A percentile compares a stretch with the other conserved stretches of the same genome.
phyloP scores from a whole-genome alignment of 2,797 vertebrate genomes.

The Danio tinwini region DNA sequence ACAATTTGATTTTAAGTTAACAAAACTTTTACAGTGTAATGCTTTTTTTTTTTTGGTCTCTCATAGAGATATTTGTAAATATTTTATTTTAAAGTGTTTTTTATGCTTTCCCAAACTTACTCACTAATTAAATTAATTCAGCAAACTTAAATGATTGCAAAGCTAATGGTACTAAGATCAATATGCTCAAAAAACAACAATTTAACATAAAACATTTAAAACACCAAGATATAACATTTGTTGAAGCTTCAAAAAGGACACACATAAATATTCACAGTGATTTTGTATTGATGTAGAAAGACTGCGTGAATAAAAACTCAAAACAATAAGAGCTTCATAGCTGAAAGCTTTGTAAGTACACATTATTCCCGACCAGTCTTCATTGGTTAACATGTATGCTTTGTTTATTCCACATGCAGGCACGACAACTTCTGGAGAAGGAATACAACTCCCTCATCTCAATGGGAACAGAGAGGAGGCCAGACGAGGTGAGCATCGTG shows the following conservation, averaged over 20 bases:
- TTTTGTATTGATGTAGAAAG: not conserved
- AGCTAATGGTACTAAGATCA: not conserved
- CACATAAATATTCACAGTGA: no score
- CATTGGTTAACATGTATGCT: conserved; percentile 17
- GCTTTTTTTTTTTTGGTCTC: no score
- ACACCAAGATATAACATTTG: not conserved
- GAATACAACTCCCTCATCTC: conserved; percentile 90
- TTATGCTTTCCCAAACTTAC: not conserved
- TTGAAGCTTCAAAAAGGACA: not conserved
- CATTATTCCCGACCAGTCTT: not conserved
- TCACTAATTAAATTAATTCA: not conserved
- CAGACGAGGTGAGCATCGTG: conserved; percentile 83
- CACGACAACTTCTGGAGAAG: conserved; percentile 89
- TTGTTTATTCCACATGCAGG: conserved; percentile 71
- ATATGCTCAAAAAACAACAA: not conserved
- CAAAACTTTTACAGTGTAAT: no score
- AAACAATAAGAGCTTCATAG: not conserved
- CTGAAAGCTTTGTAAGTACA: not conserved
- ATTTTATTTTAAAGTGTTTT: not conserved
- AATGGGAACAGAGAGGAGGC: conserved; percentile 88
- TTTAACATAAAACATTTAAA: no score
- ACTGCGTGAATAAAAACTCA: not conserved
- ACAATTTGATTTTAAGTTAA: no score
- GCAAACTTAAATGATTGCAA: not conserved
- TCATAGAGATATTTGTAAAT: no score